Evolutionary conservation across 2,113 vertebrate genomes (phyloP).

Genomic region (Excalfactoria chinensis): DNA sequence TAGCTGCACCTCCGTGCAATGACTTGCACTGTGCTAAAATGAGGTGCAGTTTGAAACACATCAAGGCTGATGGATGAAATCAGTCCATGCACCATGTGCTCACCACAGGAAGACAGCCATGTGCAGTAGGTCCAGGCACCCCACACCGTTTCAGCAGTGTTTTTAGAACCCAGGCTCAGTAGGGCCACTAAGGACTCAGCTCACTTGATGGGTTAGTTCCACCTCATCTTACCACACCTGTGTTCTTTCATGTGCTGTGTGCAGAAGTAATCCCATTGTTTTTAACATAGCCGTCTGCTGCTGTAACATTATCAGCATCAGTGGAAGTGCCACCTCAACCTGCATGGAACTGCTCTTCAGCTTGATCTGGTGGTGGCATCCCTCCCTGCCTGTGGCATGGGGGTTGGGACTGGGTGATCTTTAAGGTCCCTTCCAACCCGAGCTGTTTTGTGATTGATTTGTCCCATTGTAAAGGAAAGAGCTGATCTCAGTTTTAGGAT

Average conservation of each 20-base stretch:
- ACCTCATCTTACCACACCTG: background rate
- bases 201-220: background rate
- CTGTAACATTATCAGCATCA: background rate
- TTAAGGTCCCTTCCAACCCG: background rate
- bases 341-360: background rate
- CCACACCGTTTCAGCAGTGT: fast-evolving
- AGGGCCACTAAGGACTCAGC: background rate
- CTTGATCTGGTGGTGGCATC: background rate
- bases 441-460: background rate
- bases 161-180: background rate
- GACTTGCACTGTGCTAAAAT: fast-evolving
- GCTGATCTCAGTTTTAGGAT: background rate
- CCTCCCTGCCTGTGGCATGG: background rate
- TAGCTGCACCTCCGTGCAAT: fast-evolving
- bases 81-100: background rate
- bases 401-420: background rate
- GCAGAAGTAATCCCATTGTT: background rate
- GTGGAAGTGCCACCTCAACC: background rate
- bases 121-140: background rate
- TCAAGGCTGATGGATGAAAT: fast-evolving
- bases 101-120: background rate
- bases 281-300: background rate
- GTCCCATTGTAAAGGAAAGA: background rate
- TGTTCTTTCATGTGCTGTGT: background rate
- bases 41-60: fast-evolving